A percentile compares a stretch with the other conserved stretches of the same genome.
Conservation (phyloP, 2,888 invertebrate species). For the Lathronympha strigana region DNA sequence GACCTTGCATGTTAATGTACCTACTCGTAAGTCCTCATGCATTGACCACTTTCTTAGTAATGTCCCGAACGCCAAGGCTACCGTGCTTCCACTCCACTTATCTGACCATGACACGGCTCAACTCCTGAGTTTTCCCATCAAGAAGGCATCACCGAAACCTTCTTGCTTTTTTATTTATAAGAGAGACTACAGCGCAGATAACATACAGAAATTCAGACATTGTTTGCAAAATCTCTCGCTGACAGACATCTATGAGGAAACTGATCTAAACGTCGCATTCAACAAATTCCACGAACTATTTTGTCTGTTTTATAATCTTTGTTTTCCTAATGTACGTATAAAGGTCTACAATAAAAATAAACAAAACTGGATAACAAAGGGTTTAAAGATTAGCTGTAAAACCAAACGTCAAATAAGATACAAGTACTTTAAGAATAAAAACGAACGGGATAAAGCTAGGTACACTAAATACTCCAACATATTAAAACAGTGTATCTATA, state of each 20-base stretch:
- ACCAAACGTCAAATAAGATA: conserved; percentile 8
- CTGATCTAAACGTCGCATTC: neutral
- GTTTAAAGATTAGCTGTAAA: conserved; percentile 5
- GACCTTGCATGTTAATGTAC: too few relatives aligned
- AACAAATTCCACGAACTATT: neutral
- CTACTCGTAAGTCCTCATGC: too few relatives aligned
- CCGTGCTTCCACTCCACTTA: neutral
- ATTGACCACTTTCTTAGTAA: conserved; percentile 3
- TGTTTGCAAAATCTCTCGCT: neutral
- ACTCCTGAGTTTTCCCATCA: neutral
- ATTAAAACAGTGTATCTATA: neutral
- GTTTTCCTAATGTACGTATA: neutral
- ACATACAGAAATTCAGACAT: neutral
- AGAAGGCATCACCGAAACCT: neutral
- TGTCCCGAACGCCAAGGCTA: conserved; percentile 1
- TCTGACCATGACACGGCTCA: neutral
- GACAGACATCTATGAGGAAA: conserved; percentile 2
- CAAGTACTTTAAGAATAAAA: conserved; percentile 11
- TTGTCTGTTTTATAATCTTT: neutral
- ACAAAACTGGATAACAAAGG: conserved; percentile 7
- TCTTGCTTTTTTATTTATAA: neutral
- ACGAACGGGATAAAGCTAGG: neutral
- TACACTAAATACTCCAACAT: neutral
- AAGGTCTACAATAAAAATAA: neutral
- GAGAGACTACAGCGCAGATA: neutral